Evolutionary conservation across 2,888 invertebrate species (phyloP).

Genomic region (Tenthredo distinguenda): DNA sequence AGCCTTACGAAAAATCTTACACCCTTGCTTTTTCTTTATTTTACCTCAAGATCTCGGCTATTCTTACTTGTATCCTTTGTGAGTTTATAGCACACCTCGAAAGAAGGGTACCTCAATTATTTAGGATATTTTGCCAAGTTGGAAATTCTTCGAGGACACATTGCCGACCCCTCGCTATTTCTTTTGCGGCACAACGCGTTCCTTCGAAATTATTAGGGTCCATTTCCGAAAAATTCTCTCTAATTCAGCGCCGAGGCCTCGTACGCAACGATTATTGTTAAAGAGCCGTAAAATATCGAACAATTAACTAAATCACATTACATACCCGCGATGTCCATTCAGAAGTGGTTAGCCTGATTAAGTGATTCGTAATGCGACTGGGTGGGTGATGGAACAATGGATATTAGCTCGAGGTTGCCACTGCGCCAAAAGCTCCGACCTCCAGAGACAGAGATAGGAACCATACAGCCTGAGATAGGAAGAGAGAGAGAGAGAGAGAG

Average conservation of each 20-base stretch:
- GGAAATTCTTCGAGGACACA: background rate
- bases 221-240: background rate
- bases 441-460: background rate
- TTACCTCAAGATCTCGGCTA: background rate
- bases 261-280: background rate
- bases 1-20: background rate
- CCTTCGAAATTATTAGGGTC: background rate
- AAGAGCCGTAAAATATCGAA: background rate
- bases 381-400: conserved; percentile 40
- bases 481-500: conserved; percentile 1
- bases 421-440: conserved; percentile 10
- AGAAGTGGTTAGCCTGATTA: conserved; percentile 38
- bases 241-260: background rate
- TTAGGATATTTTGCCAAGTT: background rate
- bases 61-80: conserved; percentile 1
- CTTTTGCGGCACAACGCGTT: background rate
- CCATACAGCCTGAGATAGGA: background rate
- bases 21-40: background rate
- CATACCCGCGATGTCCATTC: background rate
- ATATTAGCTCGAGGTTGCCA: conserved; percentile 29
- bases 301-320: conserved; percentile 7
- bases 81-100: background rate
- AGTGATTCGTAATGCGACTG: conserved; percentile 37
- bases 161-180: background rate
- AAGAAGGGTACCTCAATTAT: background rate